Evolutionary conservation across 2,113 vertebrate genomes (phyloP), one percentile per base, ranked within the genome.

Genomic region (Panthera tigris): DNA sequence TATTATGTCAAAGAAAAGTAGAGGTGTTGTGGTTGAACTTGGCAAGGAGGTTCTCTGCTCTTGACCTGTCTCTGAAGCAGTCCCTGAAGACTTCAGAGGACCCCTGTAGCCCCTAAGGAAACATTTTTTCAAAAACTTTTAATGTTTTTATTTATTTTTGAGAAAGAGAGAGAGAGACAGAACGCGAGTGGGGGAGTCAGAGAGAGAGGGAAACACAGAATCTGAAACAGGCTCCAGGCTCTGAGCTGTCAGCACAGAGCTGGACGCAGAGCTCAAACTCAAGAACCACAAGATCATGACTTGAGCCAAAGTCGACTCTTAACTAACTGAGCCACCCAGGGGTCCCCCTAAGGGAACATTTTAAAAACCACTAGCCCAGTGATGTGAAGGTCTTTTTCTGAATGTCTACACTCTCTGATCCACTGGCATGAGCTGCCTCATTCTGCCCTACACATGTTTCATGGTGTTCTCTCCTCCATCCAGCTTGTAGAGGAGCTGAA

Each of bases 361-460:
- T 86, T 31, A 82, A 7, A 92, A 78, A 18, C 9, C 79, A 12
- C 31, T 15, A 0, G 3, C 48, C 79, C 78, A 2, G 10, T 18
- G 16, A 61, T 12, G 0, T 11, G 6, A n/a, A 80, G 1, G 1
- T 73, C 91, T 19, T 50, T 61, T n/a, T n/a, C 50, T 12, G 7
- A n/a, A 8, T 21, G 5, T 21, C 31, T 52, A 2, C 11, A 5
- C 3, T 3, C 48, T 5, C 74, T 4, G 52, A 41, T 19, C 16
- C 39, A 50, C n/a, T 0, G 15, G n/a, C 66, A 3, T 2, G 41
- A 41, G 79, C 33, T 65, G 6, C 9, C n/a, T 19, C 55, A 0
- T 61, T 50, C 41, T 4, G 33, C 11, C 12, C 48, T 4, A 0
- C 41, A 1, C 3, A 1, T 3, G 0, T 41, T 7, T 66, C 15